Conservation (phyloP, 1,140 invertebrate genomes). For the Sarcophaga peregrina region DNA sequence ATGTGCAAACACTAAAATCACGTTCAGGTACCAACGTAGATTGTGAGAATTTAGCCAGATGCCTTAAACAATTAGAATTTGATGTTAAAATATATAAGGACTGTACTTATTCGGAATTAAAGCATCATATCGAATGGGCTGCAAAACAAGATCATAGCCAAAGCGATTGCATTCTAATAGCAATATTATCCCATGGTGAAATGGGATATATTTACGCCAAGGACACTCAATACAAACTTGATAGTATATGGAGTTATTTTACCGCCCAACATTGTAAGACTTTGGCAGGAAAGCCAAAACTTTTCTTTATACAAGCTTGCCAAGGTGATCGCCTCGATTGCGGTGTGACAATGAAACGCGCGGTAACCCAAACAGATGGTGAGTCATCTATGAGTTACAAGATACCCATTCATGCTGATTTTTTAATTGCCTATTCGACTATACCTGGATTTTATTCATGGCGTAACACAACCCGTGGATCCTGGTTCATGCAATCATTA, state of each 20-base stretch:
- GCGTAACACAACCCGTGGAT: slow-evolving; percentile 93
- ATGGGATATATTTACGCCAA: slow-evolving; percentile 87
- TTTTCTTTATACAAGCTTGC: slow-evolving; percentile 94
- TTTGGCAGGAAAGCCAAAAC: slow-evolving; percentile 92
- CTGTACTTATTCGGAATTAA: slow-evolving; percentile 74
- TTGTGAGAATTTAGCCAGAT: slow-evolving; percentile 75
- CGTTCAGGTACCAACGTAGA: slow-evolving; percentile 82
- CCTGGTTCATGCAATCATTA: slow-evolving; percentile 97
- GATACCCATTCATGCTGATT: slow-evolving; percentile 95
- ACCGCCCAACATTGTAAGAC: slow-evolving; percentile 87
- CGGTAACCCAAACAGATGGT: slow-evolving; percentile 76
- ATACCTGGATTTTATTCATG: slow-evolving; percentile 94
- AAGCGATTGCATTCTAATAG: slow-evolving; percentile 82
- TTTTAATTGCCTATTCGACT: slow-evolving; percentile 93
- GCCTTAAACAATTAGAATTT: slow-evolving; percentile 79
- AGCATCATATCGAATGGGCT: slow-evolving; percentile 73
- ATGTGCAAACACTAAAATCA: slow-evolving; percentile 70
- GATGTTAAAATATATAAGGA: slow-evolving; percentile 75
- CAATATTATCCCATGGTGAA: slow-evolving; percentile 91
- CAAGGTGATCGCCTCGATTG: slow-evolving; percentile 87
- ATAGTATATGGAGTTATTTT: slow-evolving; percentile 85
- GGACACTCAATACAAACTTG: slow-evolving; percentile 85
- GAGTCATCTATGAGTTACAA: slow-evolving; percentile 74
- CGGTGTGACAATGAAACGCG: slow-evolving; percentile 72
- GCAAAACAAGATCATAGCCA: slow-evolving; percentile 79